Conservation (phyloP, 2,113 vertebrate genomes). For the Eurypyga helias region DNA sequence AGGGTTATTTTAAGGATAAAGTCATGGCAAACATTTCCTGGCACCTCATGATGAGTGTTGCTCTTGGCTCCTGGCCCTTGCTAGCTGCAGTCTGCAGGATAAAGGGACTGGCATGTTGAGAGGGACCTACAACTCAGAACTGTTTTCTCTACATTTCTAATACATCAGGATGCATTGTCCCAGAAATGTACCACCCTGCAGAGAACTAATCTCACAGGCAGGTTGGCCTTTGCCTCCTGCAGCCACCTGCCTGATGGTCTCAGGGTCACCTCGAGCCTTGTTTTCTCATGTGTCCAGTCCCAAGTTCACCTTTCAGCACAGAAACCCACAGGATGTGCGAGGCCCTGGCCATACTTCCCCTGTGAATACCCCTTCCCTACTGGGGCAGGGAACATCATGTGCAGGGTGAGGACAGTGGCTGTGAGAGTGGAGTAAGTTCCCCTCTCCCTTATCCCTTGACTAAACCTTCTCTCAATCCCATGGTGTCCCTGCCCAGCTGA, state of each 20-base stretch:
- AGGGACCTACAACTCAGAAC: not conserved
- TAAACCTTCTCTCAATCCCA: not conserved
- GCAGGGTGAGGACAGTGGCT: not conserved
- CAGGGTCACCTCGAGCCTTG: not conserved
- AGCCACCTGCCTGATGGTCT: not conserved
- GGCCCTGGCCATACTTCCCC: not conserved
- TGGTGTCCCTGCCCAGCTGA: not conserved
- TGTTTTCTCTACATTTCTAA: not conserved
- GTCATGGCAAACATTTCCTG: slow-evolving; percentile 51
- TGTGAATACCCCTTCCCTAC: not conserved
- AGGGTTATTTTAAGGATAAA: slow-evolving; percentile 61
- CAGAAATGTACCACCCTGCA: not conserved
- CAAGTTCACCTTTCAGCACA: not conserved
- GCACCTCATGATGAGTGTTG: not conserved
- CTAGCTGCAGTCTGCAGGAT: not conserved
- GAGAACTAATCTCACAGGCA: not conserved
- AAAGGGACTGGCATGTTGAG: not conserved
- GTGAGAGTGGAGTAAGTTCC: not conserved
- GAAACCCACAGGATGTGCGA: not conserved
- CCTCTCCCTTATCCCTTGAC: not conserved
- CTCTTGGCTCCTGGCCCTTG: slow-evolving; percentile 41
- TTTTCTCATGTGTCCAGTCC: not conserved
- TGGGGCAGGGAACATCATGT: not conserved
- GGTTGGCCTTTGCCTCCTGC: not conserved
- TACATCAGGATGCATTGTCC: not conserved